phyloP scores from a whole-genome alignment of 2,113 vertebrate species.

The Daubentonia madagascariensis region DNA sequence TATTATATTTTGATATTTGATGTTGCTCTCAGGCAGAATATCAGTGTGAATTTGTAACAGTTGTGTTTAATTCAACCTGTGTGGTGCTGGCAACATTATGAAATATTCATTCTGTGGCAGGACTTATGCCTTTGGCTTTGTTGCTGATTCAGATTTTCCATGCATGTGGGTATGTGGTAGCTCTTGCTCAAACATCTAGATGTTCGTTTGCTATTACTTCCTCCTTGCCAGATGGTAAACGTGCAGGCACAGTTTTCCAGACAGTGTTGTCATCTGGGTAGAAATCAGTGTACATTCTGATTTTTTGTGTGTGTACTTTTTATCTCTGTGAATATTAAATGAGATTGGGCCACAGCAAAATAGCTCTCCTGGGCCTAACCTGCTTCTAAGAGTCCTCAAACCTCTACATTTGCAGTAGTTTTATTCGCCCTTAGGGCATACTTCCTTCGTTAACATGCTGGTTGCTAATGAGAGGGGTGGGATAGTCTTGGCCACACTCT shows the following conservation, averaged over 20 bases:
- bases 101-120: slow-evolving; percentile 72
- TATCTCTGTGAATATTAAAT: background rate
- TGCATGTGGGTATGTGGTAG: slow-evolving; percentile 45
- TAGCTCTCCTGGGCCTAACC: background rate
- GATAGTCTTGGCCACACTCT: background rate
- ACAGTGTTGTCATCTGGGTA: background rate
- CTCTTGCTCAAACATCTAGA: slow-evolving; percentile 42
- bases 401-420: background rate
- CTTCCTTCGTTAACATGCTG: background rate
- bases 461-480: background rate
- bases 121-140: slow-evolving; percentile 60
- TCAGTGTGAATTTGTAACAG: slow-evolving; percentile 10
- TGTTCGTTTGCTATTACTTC: slow-evolving; percentile 25
- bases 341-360: background rate
- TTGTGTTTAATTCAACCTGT: slow-evolving; percentile 78
- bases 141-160: slow-evolving; percentile 77
- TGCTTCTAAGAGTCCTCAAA: background rate
- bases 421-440: background rate
- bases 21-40: slow-evolving; percentile 68
- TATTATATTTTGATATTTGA: slow-evolving; percentile 68
- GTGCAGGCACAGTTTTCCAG: slow-evolving; percentile 11
- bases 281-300: background rate
- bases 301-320: background rate
- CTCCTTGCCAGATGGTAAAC: slow-evolving; percentile 46
- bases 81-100: slow-evolving; percentile 73